Percentiles rank a stretch among this genome's conserved stretches.
Evolutionary conservation across 1,140 invertebrate species (phyloP).

Genomic region (Leptestheria dahalacensis): DNA sequence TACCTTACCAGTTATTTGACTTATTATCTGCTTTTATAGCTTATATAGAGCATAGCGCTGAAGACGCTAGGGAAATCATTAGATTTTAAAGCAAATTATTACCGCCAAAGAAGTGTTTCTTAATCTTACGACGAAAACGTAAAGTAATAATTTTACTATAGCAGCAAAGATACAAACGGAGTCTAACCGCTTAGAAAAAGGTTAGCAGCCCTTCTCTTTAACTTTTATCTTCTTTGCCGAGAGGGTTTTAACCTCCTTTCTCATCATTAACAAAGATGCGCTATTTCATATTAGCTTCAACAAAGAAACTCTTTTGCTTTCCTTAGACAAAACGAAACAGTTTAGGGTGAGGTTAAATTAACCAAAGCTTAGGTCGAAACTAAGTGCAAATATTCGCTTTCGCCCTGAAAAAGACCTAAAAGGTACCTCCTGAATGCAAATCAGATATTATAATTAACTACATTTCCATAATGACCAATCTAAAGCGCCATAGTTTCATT

Average conservation of each 20-base stretch:
- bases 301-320: too few relatives aligned
- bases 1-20: background rate
- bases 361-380: constrained; percentile 17
- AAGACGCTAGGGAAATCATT: constrained; percentile 33
- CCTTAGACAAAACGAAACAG: too few relatives aligned
- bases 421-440: constrained; percentile 40
- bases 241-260: constrained; percentile 30
- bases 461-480: constrained; percentile 38
- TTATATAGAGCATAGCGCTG: constrained; percentile 41
- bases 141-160: constrained; percentile 39
- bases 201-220: constrained; percentile 25
- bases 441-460: constrained; percentile 45
- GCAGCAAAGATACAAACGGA: constrained; percentile 35
- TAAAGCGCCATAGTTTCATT: constrained; percentile 44
- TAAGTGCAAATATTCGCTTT: constrained; percentile 14
- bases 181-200: constrained; percentile 29
- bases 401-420: constrained; percentile 12
- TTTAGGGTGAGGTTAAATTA: constrained; percentile 19
- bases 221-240: constrained; percentile 29
- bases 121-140: constrained; percentile 42
- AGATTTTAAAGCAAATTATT: constrained; percentile 8
- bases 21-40: constrained; percentile 36
- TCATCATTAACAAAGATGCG: constrained; percentile 39
- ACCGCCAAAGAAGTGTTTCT: constrained; percentile 14
- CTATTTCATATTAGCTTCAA: constrained; percentile 39